Evolutionary conservation across 2,797 vertebrate genomes (phyloP).

Genomic region (Hapalemur alaotrensis): DNA sequence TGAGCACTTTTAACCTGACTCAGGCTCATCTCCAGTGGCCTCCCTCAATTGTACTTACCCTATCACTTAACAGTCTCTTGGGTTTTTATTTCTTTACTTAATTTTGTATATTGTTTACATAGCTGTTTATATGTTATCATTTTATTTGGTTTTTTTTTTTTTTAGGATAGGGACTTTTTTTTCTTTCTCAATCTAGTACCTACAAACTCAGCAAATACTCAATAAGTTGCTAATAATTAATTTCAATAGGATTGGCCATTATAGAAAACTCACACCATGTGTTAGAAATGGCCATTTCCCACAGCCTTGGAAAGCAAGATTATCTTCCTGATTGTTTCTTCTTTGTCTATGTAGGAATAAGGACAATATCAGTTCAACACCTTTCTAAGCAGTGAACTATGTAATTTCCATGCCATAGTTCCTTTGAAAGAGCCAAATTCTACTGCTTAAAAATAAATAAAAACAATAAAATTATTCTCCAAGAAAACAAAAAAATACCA

Average conservation of each 20-base stretch:
- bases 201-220: neutral
- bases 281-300: neutral
- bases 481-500: neutral
- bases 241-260: neutral
- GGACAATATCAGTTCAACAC: neutral
- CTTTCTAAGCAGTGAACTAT: neutral
- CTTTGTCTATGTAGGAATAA: neutral
- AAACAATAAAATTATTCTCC: neutral
- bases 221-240: neutral
- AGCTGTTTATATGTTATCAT: neutral
- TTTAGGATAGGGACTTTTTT: neutral
- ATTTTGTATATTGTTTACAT: neutral
- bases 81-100: neutral
- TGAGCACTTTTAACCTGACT: neutral
- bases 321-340: neutral
- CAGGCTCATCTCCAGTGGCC: neutral
- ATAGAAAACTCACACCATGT: neutral
- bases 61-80: neutral
- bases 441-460: neutral
- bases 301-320: neutral
- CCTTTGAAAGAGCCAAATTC: neutral
- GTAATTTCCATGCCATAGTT: neutral
- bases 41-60: neutral
- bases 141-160: neutral
- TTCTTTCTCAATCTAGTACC: neutral